These are phyloP conservation scores for Caenorhabditis sp. DNA, from an alignment of 2,888 invertebrate species.

Conservation along the genomic window DNA sequence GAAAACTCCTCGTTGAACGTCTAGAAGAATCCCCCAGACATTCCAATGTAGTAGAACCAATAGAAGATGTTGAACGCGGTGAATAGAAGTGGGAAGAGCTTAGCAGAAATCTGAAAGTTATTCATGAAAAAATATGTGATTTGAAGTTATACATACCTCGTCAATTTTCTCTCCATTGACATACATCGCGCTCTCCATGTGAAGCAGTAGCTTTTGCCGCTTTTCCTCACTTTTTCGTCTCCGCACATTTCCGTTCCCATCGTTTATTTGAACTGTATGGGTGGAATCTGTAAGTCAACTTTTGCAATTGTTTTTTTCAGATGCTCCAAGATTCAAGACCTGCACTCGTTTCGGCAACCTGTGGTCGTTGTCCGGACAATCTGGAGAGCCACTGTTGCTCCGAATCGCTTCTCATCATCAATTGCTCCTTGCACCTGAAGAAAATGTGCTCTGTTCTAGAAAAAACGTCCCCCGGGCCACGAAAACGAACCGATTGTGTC, in stretches of 20 bases:
- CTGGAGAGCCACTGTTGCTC: constrained; percentile 77
- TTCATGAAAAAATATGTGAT: no score
- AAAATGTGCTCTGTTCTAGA: no score
- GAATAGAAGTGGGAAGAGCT: constrained; percentile 77
- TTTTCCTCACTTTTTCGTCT: constrained; percentile 52
- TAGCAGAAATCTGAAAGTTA: constrained; percentile 76
- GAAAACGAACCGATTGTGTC: constrained; percentile 48
- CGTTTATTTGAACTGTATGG: constrained; percentile 55
- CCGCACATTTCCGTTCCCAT: constrained; percentile 60
- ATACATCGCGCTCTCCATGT: constrained; percentile 60
- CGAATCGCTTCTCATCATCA: constrained; percentile 73
- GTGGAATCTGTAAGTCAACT: constrained; percentile 29
- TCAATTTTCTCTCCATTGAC: constrained; percentile 77
- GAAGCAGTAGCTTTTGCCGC: constrained; percentile 53
- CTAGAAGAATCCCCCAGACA: constrained; percentile 67
- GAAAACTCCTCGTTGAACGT: constrained; percentile 13
- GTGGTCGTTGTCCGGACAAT: constrained; percentile 51
- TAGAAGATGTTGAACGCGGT: constrained; percentile 79
- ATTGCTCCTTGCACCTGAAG: constrained; percentile 69
- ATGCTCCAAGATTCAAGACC: neutral
- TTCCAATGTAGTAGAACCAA: constrained; percentile 79
- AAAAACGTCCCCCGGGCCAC: no score
- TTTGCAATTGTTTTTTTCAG: neutral
- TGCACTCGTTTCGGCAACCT: constrained; percentile 33
- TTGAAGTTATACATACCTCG: no score